These are phyloP conservation scores for Pao palembangensis DNA, from an alignment of 2,113 vertebrate species.

Conservation along the genomic window DNA sequence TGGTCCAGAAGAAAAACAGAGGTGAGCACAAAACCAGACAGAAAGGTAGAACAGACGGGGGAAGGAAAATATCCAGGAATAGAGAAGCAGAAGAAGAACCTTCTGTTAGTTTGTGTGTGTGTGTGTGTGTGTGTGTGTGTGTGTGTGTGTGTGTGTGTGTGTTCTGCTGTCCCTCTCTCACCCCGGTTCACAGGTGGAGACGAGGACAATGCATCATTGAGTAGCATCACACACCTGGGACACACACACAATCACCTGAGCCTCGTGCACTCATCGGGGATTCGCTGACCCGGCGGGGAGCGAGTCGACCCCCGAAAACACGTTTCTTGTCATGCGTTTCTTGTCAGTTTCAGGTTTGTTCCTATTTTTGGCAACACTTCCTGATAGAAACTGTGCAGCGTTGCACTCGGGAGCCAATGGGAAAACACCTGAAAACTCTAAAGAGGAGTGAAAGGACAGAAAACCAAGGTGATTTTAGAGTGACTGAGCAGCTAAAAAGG, in stretches of 20 bases:
- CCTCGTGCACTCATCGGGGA: not conserved
- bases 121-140: not conserved
- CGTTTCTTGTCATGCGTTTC: no score
- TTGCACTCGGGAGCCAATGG: no score
- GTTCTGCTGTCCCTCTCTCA: conserved; percentile 22
- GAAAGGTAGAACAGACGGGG: not conserved
- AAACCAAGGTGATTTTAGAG: no score
- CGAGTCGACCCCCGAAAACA: no score
- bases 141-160: conserved; percentile 1
- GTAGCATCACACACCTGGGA: conserved; percentile 29
- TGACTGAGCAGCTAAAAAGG: no score
- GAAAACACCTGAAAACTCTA: no score
- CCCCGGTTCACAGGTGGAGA: conserved; percentile 49
- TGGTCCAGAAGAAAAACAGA: conserved; percentile 34
- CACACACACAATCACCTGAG: not conserved
- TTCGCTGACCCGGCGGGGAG: no score
- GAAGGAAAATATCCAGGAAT: no score
- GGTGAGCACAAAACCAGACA: conserved; percentile 50
- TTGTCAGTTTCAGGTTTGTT: no score
- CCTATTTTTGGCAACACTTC: no score
- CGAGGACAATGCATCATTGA: conserved; percentile 36
- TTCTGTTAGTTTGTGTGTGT: not conserved
- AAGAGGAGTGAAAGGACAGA: no score
- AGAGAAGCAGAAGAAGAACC: not conserved
- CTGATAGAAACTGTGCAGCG: no score